Evolutionary conservation across 2,888 invertebrate genomes (phyloP), one percentile per base, ranked within the genome.

Genomic region (Agrochola circellaris): DNA sequence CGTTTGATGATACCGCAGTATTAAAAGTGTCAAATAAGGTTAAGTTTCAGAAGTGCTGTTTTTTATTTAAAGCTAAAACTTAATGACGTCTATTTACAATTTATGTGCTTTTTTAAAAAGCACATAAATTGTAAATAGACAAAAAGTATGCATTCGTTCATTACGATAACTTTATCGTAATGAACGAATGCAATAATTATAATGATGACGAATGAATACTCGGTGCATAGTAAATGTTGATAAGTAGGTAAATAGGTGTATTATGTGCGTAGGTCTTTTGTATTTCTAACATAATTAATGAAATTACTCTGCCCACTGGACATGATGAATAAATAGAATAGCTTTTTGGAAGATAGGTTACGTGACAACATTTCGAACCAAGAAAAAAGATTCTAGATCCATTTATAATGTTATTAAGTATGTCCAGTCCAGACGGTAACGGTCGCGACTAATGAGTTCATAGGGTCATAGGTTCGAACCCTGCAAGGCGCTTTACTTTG

Each of bases 261-360:
- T 23, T 51, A 51, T 23, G 9, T 51, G 51, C 51, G 9, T 51
- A 23, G 9, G 23, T 23, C 51, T 45, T 56, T 34, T 61, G 7
- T 60, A 34, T 42, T 56, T 58, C 23, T 45, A 61, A 61, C 5
- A 26, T 70, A 69, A 61, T 69, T 78, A 80, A 79, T 83, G 4
- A 68, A 79, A 79, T 65, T 45, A 56, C 67, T 58, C 48, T 64
- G 30, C 11, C 30, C 20, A 62, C 56, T 77, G 23, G 66, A 62
- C 54, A 81, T 51, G 64, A 71, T 62, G 74, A 48, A 2, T 83
- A 83, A 77, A 79, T 26, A 83, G 56, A 83, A 79, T 83, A 83
- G 83, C 77, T 79, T 77, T 79, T 77, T 79, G 56, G 62, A 83
- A 77, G 77, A 67, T 45, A 54, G 58, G 26, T 26, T 51, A 82